A percentile compares a stretch with the other conserved stretches of the same genome.
Conservation (phyloP, 64 coral and sea anemone species). For the Catalaphyllia jardinei region DNA sequence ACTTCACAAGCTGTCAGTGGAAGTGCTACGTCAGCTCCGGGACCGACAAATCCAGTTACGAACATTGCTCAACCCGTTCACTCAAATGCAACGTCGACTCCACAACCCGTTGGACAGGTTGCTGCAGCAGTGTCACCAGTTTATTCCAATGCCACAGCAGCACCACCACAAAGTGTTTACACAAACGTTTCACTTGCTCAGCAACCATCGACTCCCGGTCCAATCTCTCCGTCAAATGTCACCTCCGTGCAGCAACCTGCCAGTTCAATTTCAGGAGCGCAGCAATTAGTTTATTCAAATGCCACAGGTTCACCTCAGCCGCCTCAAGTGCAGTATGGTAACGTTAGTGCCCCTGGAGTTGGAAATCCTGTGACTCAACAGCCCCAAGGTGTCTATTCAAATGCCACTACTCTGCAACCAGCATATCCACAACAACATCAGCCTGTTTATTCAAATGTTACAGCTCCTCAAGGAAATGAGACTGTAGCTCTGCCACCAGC, state of each 20-base stretch:
- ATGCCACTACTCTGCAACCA: not conserved
- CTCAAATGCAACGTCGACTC: not conserved
- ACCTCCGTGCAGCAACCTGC: conserved; percentile 2
- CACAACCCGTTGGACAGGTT: conserved; percentile 1
- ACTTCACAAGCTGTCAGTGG: not conserved
- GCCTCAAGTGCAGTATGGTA: not conserved
- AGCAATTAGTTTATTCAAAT: conserved; percentile 24
- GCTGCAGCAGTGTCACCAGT: not conserved
- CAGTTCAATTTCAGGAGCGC: not conserved
- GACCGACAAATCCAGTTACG: not conserved
- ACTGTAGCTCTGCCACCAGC: not conserved
- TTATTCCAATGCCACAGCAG: conserved; percentile 13
- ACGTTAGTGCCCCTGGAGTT: not conserved
- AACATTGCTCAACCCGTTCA: not conserved
- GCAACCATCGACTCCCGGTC: not conserved
- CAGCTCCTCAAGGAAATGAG: not conserved
- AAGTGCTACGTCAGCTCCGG: not conserved
- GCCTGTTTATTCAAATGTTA: not conserved
- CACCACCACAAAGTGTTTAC: not conserved
- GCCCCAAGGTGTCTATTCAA: not conserved
- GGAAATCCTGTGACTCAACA: not conserved
- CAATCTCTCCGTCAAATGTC: not conserved
- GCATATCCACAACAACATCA: not conserved
- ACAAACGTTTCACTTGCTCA: conserved; percentile 3
- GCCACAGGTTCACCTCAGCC: not conserved